A percentile compares a stretch with the other conserved stretches of the same genome.
Evolutionary conservation across 2,888 invertebrate species (phyloP).

Genomic region (Amiota communis): DNA sequence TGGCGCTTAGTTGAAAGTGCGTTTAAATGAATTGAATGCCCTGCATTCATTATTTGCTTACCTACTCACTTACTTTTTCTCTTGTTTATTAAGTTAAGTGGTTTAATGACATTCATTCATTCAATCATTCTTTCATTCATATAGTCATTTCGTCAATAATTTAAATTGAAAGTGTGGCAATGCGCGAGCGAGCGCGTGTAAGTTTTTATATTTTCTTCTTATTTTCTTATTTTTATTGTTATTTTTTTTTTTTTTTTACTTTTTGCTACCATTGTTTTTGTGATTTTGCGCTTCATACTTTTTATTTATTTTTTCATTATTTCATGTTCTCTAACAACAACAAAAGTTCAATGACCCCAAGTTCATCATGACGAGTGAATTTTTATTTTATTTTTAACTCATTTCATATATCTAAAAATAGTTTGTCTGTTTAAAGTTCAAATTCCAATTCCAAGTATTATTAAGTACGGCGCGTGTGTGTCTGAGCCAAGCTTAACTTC

Average conservation of each 20-base stretch:
- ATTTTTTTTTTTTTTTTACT: not conserved
- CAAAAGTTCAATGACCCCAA: too few species aligned
- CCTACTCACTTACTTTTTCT: not conserved
- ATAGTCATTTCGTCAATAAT: too few species aligned
- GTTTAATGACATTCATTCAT: slow-evolving; percentile 32
- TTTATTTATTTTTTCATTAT: not conserved
- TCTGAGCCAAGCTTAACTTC: too few species aligned
- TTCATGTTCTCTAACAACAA: not conserved
- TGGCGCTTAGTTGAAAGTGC: slow-evolving; percentile 19
- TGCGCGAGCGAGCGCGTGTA: slow-evolving; percentile 33
- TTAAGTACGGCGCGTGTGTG: too few species aligned
- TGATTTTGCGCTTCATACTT: not conserved
- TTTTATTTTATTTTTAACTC: too few species aligned
- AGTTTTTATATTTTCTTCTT: not conserved
- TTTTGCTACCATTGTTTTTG: slow-evolving; percentile 3
- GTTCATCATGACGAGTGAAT: too few species aligned
- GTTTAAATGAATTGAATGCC: not conserved
- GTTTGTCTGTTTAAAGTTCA: not conserved
- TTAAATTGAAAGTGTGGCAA: slow-evolving; percentile 59
- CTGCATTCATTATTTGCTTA: too few species aligned
- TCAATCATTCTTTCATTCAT: slow-evolving; percentile 23
- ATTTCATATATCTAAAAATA: slow-evolving; percentile 4
- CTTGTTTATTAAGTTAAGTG: slow-evolving; percentile 27
- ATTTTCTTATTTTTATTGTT: not conserved
- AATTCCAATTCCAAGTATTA: too few species aligned